Conservation (phyloP, 2,797 vertebrate species). For the Phrynocephalus vlangalii region DNA sequence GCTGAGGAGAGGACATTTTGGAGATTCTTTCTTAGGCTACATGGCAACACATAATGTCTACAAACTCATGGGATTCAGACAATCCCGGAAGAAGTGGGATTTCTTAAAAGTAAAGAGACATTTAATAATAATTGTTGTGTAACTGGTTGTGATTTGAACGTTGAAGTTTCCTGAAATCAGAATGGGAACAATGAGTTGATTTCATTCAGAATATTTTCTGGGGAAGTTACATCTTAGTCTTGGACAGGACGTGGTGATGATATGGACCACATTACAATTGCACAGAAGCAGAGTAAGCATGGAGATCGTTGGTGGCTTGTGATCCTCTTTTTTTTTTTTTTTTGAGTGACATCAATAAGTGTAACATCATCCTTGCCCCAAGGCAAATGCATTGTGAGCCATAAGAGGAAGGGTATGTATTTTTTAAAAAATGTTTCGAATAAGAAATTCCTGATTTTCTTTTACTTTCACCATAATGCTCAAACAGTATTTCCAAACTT, state of each 20-base stretch:
- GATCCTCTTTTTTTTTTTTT: neutral
- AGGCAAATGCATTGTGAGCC: neutral
- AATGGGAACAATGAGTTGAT: neutral
- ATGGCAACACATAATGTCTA: too few relatives aligned
- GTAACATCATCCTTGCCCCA: too few relatives aligned
- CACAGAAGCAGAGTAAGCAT: neutral
- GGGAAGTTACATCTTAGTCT: neutral
- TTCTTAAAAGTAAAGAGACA: neutral
- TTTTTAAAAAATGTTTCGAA: neutral
- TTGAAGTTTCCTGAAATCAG: constrained; percentile 19
- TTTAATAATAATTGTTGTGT: constrained; percentile 25
- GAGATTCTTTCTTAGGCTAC: too few relatives aligned
- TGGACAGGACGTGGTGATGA: neutral
- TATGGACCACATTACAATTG: neutral
- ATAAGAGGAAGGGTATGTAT: neutral
- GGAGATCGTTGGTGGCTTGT: neutral
- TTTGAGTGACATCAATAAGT: too few relatives aligned
- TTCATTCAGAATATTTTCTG: constrained; percentile 26
- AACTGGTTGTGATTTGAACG: neutral
- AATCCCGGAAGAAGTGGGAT: neutral
- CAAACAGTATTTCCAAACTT: constrained; percentile 28
- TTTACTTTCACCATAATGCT: constrained; percentile 33
- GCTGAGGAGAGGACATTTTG: too few relatives aligned
- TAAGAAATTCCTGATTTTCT: neutral
- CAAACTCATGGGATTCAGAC: neutral